Conservation (phyloP, 2,888 invertebrate species). For the Drosophila siamana region DNA sequence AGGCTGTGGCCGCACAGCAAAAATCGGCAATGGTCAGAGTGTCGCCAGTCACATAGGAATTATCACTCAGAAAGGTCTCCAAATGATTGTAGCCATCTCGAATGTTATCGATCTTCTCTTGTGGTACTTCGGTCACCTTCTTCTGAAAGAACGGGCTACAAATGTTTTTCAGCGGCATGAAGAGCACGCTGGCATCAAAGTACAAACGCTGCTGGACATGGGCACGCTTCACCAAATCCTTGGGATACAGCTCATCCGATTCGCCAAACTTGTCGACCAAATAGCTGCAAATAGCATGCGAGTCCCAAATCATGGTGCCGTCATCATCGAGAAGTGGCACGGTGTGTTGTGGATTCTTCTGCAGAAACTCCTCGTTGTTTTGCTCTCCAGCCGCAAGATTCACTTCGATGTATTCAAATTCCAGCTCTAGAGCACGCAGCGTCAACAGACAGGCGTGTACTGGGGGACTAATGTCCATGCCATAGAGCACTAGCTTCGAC, state of each 20-base stretch:
- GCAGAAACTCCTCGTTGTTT: constrained; percentile 58
- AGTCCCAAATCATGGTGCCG: constrained; percentile 79
- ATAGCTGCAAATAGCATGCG: constrained; percentile 86
- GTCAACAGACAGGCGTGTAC: constrained; percentile 88
- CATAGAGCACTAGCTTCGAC: constrained; percentile 72
- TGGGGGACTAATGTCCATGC: constrained; percentile 86
- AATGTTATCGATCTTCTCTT: constrained; percentile 58
- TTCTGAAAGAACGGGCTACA: constrained; percentile 40
- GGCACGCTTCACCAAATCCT: constrained; percentile 86
- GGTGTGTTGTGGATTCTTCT: constrained; percentile 87
- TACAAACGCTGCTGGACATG: constrained; percentile 85
- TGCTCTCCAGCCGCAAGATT: constrained; percentile 66
- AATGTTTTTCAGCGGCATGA: constrained; percentile 55
- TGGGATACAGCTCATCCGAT: constrained; percentile 87
- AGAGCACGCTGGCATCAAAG: constrained; percentile 86
- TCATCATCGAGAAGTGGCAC: constrained; percentile 80
- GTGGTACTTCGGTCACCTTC: constrained; percentile 38
- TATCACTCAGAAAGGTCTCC: constrained; percentile 53
- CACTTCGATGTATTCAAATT: constrained; percentile 73
- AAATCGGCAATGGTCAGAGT: constrained; percentile 60
- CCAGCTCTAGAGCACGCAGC: constrained; percentile 88
- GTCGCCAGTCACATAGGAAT: constrained; percentile 56
- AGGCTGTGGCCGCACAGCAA: constrained; percentile 55
- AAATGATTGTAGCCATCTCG: constrained; percentile 46
- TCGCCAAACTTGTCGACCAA: constrained; percentile 86